Percentiles rank a stretch among this genome's conserved stretches.
These are phyloP conservation scores for Drosophila ananassae DNA, from an alignment of 1,140 invertebrate genomes.

Conservation along the genomic window DNA sequence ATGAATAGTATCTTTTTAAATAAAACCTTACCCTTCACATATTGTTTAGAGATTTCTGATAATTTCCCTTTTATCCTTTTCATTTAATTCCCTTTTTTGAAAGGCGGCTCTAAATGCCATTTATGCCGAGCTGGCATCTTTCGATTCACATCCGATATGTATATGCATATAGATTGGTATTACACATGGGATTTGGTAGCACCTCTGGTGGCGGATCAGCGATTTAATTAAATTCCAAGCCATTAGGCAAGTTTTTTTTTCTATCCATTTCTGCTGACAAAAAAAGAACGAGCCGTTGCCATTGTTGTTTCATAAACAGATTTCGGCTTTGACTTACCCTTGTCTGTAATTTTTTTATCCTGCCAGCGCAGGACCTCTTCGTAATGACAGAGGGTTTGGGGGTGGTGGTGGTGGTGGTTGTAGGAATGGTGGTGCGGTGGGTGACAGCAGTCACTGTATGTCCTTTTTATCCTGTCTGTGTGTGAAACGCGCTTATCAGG, in stretches of 20 bases:
- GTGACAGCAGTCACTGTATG: slow-evolving; percentile 17
- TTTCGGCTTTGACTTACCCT: slow-evolving; percentile 49
- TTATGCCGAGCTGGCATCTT: slow-evolving; percentile 24
- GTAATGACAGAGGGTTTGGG: background rate
- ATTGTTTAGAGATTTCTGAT: background rate
- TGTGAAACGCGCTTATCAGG: slow-evolving; percentile 45
- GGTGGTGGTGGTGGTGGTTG: background rate
- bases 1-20: too few relatives aligned
- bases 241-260: slow-evolving; percentile 58
- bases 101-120: slow-evolving; percentile 8
- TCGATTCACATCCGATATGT: slow-evolving; percentile 38
- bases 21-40: too few relatives aligned
- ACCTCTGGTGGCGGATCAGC: slow-evolving; percentile 19
- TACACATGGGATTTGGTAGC: slow-evolving; percentile 25
- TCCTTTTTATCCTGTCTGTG: slow-evolving; percentile 11
- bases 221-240: slow-evolving; percentile 76
- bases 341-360: slow-evolving; percentile 10
- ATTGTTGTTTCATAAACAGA: slow-evolving; percentile 59
- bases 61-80: background rate
- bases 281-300: slow-evolving; percentile 20
- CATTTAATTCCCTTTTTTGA: background rate
- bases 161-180: slow-evolving; percentile 11
- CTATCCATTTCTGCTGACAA: slow-evolving; percentile 35
- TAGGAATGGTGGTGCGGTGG: slow-evolving; percentile 21
- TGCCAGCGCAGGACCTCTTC: background rate